Conservation (phyloP, 2,113 vertebrate genomes). For the Syngnathus scovelli region DNA sequence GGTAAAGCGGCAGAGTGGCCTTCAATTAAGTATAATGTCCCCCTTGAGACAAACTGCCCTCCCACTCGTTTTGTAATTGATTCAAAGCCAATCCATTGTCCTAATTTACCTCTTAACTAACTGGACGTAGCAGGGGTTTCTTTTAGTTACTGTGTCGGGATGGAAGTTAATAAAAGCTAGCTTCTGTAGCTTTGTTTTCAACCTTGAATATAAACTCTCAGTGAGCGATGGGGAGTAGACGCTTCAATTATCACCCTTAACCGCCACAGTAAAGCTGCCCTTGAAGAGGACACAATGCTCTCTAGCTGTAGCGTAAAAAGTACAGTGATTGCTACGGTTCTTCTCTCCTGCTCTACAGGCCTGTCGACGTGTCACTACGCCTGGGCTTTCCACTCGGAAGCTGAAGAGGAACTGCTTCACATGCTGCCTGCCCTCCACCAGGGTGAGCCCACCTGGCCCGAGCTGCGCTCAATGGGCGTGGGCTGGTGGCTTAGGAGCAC, state of each 20-base stretch:
- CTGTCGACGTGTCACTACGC: conserved; percentile 92
- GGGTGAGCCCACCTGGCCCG: conserved; percentile 83
- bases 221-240: conserved; percentile 5
- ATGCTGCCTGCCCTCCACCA: conserved; percentile 90
- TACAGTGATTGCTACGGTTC: not conserved
- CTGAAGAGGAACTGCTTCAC: conserved; percentile 89
- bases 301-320: not conserved
- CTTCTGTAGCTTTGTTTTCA: conserved; percentile 11
- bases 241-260: conserved; percentile 21
- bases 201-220: conserved; percentile 16
- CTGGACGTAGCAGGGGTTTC: not conserved
- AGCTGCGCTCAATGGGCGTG: conserved; percentile 91
- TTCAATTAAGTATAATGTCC: not conserved
- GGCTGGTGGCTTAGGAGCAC: conserved; percentile 96
- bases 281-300: conserved; percentile 7
- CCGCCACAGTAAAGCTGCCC: conserved; percentile 14
- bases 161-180: not conserved
- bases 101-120: not conserved
- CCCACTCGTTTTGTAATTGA: not conserved
- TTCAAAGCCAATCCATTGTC: not conserved
- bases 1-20: conserved; percentile 62
- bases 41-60: not conserved
- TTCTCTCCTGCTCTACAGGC: conserved; percentile 63
- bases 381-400: conserved; percentile 98
- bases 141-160: conserved; percentile 8